A percentile compares a stretch with the other conserved stretches of the same genome.
phyloP scores from a whole-genome alignment of 2,113 vertebrate species.

The Psittacula cyanocephala region DNA sequence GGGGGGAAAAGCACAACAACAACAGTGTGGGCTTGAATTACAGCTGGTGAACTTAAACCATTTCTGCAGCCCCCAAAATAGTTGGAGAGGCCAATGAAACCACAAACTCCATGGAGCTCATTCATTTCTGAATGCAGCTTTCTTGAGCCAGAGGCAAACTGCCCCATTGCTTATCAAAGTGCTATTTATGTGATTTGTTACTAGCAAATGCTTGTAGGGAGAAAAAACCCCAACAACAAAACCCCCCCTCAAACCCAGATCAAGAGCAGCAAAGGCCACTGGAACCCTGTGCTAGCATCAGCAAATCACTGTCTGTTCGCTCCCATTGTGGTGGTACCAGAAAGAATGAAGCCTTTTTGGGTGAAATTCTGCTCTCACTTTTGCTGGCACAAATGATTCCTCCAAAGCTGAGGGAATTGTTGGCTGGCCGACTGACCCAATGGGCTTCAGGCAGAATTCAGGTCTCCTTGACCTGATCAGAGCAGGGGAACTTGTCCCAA shows the following conservation, averaged over 20 bases:
- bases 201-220: background rate
- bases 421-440: background rate
- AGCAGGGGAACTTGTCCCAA: conserved; percentile 13
- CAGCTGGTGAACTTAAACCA: conserved; percentile 10
- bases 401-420: conserved; percentile 29
- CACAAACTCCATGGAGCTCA: background rate
- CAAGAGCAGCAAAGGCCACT: background rate
- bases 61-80: conserved; percentile 36
- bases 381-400: background rate
- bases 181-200: conserved; percentile 35
- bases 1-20: background rate
- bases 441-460: conserved; percentile 24
- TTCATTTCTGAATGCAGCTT: background rate
- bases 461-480: conserved; percentile 50
- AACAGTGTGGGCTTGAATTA: conserved; percentile 4
- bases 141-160: conserved; percentile 1
- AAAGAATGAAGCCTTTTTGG: background rate
- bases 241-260: background rate
- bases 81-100: conserved; percentile 27
- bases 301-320: background rate
- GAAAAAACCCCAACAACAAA: background rate
- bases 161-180: background rate
- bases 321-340: accelerated
- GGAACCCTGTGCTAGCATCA: background rate
- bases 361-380: background rate